Percentiles rank a stretch among this genome's conserved stretches.
Conservation (phyloP, 2,113 vertebrate species). For the Asarcornis scutulata region DNA sequence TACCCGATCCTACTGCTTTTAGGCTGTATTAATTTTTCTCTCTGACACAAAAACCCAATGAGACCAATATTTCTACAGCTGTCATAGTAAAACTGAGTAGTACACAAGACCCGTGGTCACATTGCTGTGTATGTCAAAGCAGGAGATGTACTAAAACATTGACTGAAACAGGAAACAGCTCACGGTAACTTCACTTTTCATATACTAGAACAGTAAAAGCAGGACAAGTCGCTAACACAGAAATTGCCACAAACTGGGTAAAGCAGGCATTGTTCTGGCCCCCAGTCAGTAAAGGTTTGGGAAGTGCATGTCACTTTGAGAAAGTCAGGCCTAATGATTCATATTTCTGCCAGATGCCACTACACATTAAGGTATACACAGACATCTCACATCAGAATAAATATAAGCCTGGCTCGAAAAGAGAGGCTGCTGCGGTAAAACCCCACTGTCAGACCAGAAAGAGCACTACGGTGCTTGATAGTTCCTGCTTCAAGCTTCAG, state of each 20-base stretch:
- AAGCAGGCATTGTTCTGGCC: background rate
- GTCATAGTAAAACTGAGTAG: background rate
- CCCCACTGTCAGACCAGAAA: background rate
- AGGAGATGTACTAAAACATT: background rate
- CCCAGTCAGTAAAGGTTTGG: background rate
- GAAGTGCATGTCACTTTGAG: background rate
- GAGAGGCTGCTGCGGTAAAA: background rate
- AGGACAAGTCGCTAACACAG: background rate
- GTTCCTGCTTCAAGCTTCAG: background rate
- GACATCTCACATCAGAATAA: background rate
- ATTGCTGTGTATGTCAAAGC: background rate
- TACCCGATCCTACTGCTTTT: background rate
- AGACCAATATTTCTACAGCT: background rate
- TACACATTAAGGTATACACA: slow-evolving; percentile 8
- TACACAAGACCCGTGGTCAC: background rate
- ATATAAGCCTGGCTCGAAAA: background rate
- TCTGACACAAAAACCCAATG: background rate
- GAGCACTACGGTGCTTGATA: background rate
- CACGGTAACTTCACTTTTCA: background rate
- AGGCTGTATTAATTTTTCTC: background rate
- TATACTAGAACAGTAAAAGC: background rate
- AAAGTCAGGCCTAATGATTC: slow-evolving; percentile 10
- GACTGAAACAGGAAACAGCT: background rate
- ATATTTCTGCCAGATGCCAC: slow-evolving; percentile 52
- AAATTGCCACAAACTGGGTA: slow-evolving; percentile 19